Base-by-base conservation (phyloP, 2,113 vertebrate species). In the Alouatta palliata region DNA sequence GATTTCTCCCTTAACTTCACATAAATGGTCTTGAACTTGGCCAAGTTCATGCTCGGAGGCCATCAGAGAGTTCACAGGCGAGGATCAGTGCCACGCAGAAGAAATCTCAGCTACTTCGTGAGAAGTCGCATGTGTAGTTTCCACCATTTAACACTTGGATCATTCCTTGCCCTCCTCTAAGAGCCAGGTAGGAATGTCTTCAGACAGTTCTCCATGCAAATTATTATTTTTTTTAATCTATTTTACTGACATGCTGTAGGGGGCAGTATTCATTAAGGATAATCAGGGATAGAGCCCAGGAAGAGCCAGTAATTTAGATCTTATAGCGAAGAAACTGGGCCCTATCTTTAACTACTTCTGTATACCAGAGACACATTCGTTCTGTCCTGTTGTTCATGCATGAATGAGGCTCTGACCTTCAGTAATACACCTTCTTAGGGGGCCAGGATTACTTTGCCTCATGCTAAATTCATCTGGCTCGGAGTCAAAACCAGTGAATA, bases 191-290 rank as follows among this genome's bases (percentile, higher is more conserved):
- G 0, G 61, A 75, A 32, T 49, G 27, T 80, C 73, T 45, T 86
- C 49, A 52, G 52, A 68, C 35, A 49, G 13, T 82, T 82, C 11
- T 71, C 61, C 30, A 5, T 56, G 52, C 25, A 13, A 45, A 68
- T 30, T 64, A 68, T 30, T 64, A 56, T 80, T 90, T 75, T 45
- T 85, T 20, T 6, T 13, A 49, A 35, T 10, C 47, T 40, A 35
- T 94, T 96, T 82, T 37, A 52, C 16, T 1, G 68, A 21, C 7
- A 35, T 90, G 17, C 97, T 90, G 37, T 49, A 97, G 97, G 30
- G 90, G 96, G 92, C 97, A 97, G 84, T 45, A 77, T 91, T 94
- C 84, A 71, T 92, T 87, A 92, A 89, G 56, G 47, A 93, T 92
- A 94, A 37, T 21, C 43, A 71, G n/a, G 5, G 32, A 14, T 16